Base-by-base conservation (phyloP, 2,888 invertebrate species). In the Julus scanicus region DNA sequence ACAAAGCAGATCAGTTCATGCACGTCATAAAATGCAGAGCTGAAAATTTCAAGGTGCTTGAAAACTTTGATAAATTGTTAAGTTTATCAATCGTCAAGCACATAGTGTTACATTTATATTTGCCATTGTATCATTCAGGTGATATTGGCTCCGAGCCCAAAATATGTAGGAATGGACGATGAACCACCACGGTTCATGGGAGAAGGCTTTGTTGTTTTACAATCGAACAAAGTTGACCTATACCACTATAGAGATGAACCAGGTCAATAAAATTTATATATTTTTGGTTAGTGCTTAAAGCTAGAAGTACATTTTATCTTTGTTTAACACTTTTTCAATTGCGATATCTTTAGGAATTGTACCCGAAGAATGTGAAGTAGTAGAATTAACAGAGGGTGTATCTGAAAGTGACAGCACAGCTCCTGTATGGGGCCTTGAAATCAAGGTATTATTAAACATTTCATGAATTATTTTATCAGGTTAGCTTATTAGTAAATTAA, bases 231-330 rank as follows among this genome's bases (percentile, higher is more conserved):
- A 91, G 95, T 99, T 91, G 97, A 98, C 92, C 94, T 99, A 40
- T 98, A 98, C 92, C 98, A 98, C 92, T 98, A 98, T 91, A 97
- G 98, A 96, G 99, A 99, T 92, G 98, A 99, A 92, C 96, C 98
- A 87, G 98, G 98, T 94, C 90, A 89, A 89, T 20, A 20, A 1
- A 20, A 11, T 71, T 71, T 71, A 11, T 71, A 20, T 20, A 71
- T 29, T 11, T 63, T 20, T 6, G 17, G 63, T 15, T 57, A 15
- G 6, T n/a, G 8, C 0, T 63, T 71, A 71, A 71, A 29, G 29
- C 11, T 29, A 71, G 53, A 1, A 71, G 29, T 71, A 29, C 5
- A 20, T 29, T 71, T 20, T 2, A 29, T 29, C 29, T 20, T 71
- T 11, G 6, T 71, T 8, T 44, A 29, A 2, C 5, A 20, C n/a